Evolutionary conservation across 2,797 vertebrate species (phyloP), one percentile per base, ranked within the genome.

Genomic region (Adelosebastes latens): DNA sequence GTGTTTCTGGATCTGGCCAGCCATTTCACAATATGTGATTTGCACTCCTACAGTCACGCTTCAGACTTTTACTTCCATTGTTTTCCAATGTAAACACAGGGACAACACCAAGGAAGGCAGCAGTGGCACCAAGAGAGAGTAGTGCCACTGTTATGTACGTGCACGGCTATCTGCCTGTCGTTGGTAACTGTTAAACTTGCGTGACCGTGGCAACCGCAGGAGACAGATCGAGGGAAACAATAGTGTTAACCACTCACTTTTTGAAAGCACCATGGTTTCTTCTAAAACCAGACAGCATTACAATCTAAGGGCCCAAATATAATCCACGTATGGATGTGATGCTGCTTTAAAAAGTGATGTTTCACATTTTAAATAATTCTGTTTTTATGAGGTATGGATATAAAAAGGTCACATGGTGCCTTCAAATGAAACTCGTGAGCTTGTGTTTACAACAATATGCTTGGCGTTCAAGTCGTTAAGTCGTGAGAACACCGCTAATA

Each of bases 31-130:
- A 77, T 42, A 14, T 42, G 20, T 25, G 34, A 25, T 59, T 62
- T 58, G 7, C 18, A 31, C 31, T 77, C 31, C 34, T 66, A 2
- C 29, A 61, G 55, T 77, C 72, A 20, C 14, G 34, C 73, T 27
- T 61, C 24, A 18, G 3, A 68, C 46, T 32, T 27, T 46, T 46
- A 46, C 42, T 46, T 46, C 13, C 16, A 55, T 25, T 60, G 63
- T 82, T 82, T 76, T 27, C 52, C 36, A 59, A 22, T n/a, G 63
- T 55, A 70, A 83, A 81, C 46, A 76, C 13, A n/a, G n/a, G n/a
- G n/a, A n/a, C n/a, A n/a, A n/a, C n/a, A n/a, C 53, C 2, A 36
- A 29, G 24, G 60, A 60, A 39, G 77, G 52, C 59, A 69, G 27
- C 66, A 8, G 31, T 55, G 65, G 18, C 70, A 53, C 6, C 24